Percentiles rank a stretch among this genome's conserved stretches.
These are phyloP conservation scores for Phortica variegata DNA, from an alignment of 1,140 invertebrate genomes.

Conservation along the genomic window DNA sequence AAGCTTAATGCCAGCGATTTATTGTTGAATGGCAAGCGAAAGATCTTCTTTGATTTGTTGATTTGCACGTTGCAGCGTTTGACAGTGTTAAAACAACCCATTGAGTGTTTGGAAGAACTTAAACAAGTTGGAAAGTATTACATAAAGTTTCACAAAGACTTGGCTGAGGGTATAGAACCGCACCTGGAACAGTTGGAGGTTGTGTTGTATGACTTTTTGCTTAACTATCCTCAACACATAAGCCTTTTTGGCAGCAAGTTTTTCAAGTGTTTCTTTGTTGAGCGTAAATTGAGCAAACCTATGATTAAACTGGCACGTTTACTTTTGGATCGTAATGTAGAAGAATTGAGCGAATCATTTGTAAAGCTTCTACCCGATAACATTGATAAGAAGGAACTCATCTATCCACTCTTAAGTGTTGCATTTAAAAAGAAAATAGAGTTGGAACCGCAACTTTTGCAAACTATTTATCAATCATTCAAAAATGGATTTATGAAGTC, in stretches of 20 bases:
- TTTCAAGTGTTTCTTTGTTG: conserved; percentile 58
- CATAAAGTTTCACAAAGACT: conserved; percentile 16
- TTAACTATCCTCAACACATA: conserved; percentile 62
- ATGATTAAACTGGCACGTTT: conserved; percentile 59
- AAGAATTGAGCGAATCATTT: conserved; percentile 57
- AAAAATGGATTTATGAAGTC: conserved; percentile 63
- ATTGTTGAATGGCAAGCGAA: conserved; percentile 13
- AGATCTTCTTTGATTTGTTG: conserved; percentile 38
- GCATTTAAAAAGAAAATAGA: conserved; percentile 55
- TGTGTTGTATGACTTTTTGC: conserved; percentile 61
- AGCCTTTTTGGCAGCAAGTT: conserved; percentile 57
- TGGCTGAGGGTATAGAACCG: conserved; percentile 23
- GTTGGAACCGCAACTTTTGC: conserved; percentile 54
- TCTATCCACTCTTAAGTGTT: conserved; percentile 61
- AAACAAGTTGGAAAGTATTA: conserved; percentile 23
- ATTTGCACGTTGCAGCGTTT: conserved; percentile 30
- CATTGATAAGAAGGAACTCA: conserved; percentile 61
- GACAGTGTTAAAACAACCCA: conserved; percentile 20
- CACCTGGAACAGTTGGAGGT: conserved; percentile 61
- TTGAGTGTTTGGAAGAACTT: conserved; percentile 31
- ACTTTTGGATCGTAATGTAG: conserved; percentile 58
- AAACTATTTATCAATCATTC: conserved; percentile 61
- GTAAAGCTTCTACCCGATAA: conserved; percentile 22
- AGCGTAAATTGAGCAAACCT: conserved; percentile 58
- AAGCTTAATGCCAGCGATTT: conserved; percentile 32